A percentile compares a stretch with the other conserved stretches of the same genome.
Evolutionary conservation across 2,888 invertebrate genomes (phyloP).

Genomic region (Drosophila yooni): DNA sequence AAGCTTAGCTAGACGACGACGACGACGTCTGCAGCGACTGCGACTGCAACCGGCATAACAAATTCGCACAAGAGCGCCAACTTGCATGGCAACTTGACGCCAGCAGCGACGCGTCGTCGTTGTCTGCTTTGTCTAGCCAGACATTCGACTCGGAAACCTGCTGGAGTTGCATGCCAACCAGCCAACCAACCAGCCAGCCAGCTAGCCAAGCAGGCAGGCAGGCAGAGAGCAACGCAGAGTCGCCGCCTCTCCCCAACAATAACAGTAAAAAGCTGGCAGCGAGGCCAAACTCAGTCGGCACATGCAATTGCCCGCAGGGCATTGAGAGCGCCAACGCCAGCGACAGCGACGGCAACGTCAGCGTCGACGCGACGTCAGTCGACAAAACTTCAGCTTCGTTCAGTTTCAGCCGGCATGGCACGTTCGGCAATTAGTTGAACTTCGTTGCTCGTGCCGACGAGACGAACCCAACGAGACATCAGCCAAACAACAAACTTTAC

Average conservation of each 20-base stretch:
- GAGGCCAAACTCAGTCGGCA: conserved; percentile 32
- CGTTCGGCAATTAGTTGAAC: conserved; percentile 77
- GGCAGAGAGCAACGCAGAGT: conserved; percentile 29
- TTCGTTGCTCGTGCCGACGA: conserved; percentile 78
- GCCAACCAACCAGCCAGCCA: neutral
- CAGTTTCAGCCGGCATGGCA: conserved; percentile 44
- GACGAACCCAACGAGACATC: conserved; percentile 61
- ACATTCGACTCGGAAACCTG: conserved; percentile 29
- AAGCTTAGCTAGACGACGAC: conserved; percentile 18
- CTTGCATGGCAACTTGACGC: conserved; percentile 40
- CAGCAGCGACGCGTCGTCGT: conserved; percentile 32
- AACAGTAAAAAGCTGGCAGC: conserved; percentile 45
- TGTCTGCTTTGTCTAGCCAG: conserved; percentile 41
- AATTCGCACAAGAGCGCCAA: conserved; percentile 39
- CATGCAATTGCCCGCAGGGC: conserved; percentile 60
- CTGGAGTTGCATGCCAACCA: conserved; percentile 31
- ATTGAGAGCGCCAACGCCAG: conserved; percentile 35
- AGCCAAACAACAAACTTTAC: conserved; percentile 42
- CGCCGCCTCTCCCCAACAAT: conserved; percentile 34
- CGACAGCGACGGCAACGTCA: conserved; percentile 28
- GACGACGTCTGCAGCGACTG: conserved; percentile 20
- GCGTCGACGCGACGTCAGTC: conserved; percentile 19
- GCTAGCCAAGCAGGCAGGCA: neutral
- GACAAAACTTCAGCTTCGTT: conserved; percentile 54
- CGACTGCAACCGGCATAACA: conserved; percentile 43